Conservation (phyloP, 2,113 vertebrate genomes). For the Cricetomys ansorgei region DNA sequence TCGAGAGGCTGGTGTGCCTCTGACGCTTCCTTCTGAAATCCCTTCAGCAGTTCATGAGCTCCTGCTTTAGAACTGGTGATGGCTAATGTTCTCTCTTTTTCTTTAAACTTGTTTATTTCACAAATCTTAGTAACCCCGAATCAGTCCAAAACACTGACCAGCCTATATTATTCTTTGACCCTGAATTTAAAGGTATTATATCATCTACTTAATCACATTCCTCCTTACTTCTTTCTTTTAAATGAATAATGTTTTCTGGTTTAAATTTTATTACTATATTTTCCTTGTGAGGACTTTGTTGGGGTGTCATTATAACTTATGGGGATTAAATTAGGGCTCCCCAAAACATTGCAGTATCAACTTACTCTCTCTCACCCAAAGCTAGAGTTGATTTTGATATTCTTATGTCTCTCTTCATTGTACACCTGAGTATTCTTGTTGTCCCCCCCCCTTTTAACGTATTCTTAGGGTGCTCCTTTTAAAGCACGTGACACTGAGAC, state of each 20-base stretch:
- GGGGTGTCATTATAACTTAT: background rate
- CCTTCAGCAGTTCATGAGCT: background rate
- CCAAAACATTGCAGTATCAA: background rate
- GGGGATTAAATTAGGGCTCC: background rate
- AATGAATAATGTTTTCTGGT: background rate
- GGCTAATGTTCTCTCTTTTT: conserved; percentile 33
- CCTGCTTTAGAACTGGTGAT: background rate
- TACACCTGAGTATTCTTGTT: too few species aligned
- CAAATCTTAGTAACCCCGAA: conserved; percentile 13
- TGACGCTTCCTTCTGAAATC: conserved; percentile 28
- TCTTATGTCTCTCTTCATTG: background rate
- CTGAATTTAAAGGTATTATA: conserved; percentile 20
- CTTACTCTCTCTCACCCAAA: background rate
- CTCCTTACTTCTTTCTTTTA: background rate
- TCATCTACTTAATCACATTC: background rate
- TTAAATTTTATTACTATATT: conserved; percentile 3
- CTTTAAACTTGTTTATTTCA: conserved; percentile 33
- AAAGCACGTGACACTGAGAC: background rate
- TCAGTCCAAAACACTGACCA: background rate
- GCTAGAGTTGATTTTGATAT: background rate
- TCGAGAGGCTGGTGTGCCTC: background rate
- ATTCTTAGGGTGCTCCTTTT: background rate
- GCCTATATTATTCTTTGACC: background rate
- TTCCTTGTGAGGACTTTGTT: conserved; percentile 20
- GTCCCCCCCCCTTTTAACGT: background rate